Percentiles rank a stretch among this genome's conserved stretches.
Conservation (phyloP, 2,113 vertebrate species). For the Cyprinodon brontotheroides region DNA sequence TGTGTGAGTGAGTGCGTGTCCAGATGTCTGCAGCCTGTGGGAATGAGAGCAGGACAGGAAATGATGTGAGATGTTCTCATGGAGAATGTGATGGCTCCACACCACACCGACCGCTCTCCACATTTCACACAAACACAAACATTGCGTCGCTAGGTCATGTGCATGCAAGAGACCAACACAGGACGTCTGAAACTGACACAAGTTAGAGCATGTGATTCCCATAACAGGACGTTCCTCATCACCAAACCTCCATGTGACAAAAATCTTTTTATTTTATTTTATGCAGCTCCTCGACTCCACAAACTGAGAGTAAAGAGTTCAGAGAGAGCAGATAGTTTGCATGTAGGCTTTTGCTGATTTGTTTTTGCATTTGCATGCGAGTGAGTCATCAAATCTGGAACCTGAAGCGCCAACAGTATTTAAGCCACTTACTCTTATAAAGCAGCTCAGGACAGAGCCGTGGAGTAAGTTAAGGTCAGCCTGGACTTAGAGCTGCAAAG, state of each 20-base stretch:
- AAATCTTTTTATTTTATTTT: not conserved
- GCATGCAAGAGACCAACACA: not conserved
- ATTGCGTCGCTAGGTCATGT: conserved; percentile 3
- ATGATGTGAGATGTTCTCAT: conserved; percentile 59
- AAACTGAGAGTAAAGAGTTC: not conserved
- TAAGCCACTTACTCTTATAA: conserved; percentile 60
- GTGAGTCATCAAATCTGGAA: conserved; percentile 42
- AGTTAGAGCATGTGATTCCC: conserved; percentile 42
- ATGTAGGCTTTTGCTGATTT: conserved; percentile 15
- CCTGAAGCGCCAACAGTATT: conserved; percentile 30
- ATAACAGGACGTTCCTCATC: conserved; percentile 2
- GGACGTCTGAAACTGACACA: conserved; percentile 4
- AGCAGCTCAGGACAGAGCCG: conserved; percentile 50
- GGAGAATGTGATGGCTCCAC: conserved; percentile 17
- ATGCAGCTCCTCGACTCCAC: too few relatives aligned
- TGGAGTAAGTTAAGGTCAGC: conserved; percentile 44
- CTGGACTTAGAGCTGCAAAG: conserved; percentile 3
- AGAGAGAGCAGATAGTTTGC: not conserved
- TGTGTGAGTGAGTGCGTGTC: conserved; percentile 30
- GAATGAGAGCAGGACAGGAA: conserved; percentile 71
- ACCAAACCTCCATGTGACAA: conserved; percentile 21
- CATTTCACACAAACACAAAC: not conserved
- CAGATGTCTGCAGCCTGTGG: conserved; percentile 65
- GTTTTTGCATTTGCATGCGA: conserved; percentile 43
- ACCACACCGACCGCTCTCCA: not conserved